phyloP scores from a whole-genome alignment of 2,888 invertebrate genomes.

The Amblyteles armatorius region DNA sequence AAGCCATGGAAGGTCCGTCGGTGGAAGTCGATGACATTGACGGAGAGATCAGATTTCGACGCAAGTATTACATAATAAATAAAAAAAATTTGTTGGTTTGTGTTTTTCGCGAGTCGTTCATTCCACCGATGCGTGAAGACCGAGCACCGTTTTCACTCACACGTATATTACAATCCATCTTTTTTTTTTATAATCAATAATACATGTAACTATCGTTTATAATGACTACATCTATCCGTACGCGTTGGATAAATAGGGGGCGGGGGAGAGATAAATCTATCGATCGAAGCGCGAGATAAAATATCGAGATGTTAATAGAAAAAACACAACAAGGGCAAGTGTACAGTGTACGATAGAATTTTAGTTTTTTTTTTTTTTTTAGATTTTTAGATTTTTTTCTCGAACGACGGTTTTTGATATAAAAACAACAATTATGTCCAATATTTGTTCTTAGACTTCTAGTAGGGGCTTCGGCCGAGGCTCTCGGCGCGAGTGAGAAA shows the following conservation, averaged over 20 bases:
- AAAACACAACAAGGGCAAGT: slow-evolving; percentile 83
- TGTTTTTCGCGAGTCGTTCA: slow-evolving; percentile 2
- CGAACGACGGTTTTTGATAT: slow-evolving; percentile 80
- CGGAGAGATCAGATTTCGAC: background rate
- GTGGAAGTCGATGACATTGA: slow-evolving; percentile 13
- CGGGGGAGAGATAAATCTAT: slow-evolving; percentile 67
- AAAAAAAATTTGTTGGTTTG: background rate
- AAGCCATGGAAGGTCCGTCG: slow-evolving; percentile 24
- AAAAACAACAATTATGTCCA: slow-evolving; percentile 80
- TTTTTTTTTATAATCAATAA: slow-evolving; percentile 46
- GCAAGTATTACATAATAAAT: background rate
- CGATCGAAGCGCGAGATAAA: slow-evolving; percentile 81
- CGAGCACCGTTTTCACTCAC: slow-evolving; percentile 15
- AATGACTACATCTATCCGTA: slow-evolving; percentile 60
- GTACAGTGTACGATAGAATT: slow-evolving; percentile 80
- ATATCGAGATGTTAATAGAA: slow-evolving; percentile 80
- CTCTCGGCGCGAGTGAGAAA: slow-evolving; percentile 53
- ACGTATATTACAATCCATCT: slow-evolving; percentile 35
- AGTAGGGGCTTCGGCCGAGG: slow-evolving; percentile 33
- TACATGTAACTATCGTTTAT: slow-evolving; percentile 49
- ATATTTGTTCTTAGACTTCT: slow-evolving; percentile 48
- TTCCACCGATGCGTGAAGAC: slow-evolving; percentile 2
- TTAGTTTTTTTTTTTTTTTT: slow-evolving; percentile 57
- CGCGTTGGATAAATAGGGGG: slow-evolving; percentile 76
- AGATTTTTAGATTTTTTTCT: slow-evolving; percentile 74